Conservation (phyloP, 1,140 invertebrate genomes). For the Apolygus lucorum region DNA sequence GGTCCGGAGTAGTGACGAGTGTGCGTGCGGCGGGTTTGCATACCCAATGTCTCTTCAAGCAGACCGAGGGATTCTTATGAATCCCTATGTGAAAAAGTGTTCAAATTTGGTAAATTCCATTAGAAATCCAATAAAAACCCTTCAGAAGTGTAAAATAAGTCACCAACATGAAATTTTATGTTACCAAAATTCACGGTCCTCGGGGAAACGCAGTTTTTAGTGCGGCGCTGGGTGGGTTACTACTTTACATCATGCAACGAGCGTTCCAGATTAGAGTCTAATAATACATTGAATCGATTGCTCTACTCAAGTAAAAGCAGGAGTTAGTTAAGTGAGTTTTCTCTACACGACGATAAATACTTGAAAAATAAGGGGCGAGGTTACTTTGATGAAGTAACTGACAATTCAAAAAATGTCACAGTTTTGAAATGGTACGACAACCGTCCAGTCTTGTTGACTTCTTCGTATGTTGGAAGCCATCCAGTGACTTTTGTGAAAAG, state of each 20-base stretch:
- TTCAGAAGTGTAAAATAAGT: conserved; percentile 8
- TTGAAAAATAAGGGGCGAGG: too few species aligned
- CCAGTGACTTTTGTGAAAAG: not conserved
- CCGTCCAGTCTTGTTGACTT: not conserved
- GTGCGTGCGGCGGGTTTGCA: not conserved
- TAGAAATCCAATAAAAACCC: not conserved
- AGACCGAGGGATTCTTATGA: conserved; percentile 2
- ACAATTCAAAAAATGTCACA: too few species aligned
- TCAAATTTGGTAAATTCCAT: conserved; percentile 12
- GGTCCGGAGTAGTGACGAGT: not conserved
- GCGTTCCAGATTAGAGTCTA: too few species aligned
- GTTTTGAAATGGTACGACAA: not conserved
- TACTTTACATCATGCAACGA: too few species aligned
- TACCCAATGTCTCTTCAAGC: not conserved
- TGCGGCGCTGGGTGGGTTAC: too few species aligned
- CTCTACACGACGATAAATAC: too few species aligned
- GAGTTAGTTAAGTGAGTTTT: too few species aligned
- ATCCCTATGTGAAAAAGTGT: not conserved
- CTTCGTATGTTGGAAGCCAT: not conserved
- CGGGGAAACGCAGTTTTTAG: not conserved
- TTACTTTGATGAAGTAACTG: too few species aligned
- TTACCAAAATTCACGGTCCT: not conserved
- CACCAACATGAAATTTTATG: not conserved
- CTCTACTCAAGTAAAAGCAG: too few species aligned
- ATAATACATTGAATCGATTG: too few species aligned